Base-by-base conservation (phyloP, 1,140 invertebrate species). In the Eupristina koningsbergeri region DNA sequence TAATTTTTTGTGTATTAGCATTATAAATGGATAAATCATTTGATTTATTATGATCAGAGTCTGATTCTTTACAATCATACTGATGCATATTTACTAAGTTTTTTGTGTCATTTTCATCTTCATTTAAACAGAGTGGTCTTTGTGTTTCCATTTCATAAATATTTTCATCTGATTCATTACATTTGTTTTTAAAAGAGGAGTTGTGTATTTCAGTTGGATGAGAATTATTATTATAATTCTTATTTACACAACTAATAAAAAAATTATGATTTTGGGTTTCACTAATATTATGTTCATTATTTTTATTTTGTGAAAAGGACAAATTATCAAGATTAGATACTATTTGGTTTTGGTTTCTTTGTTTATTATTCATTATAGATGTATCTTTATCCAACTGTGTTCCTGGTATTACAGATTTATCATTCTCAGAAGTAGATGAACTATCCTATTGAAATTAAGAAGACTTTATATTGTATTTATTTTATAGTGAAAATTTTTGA, bases 371-470 rank as follows among this genome's bases (percentile, higher is more conserved):
- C 63, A 5, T 75, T 67, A 88, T 87, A 0, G 81, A 13, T 29
- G 31, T 22, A 0, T 86, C 36, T 7, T 83, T 17, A 7, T 87
- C 73, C 13, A 7, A 31, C 76, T 89, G 88, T 17, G 87, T 89
- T 19, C 67, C 87, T 34, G 87, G 78, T 22, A 89, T 86, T 13
- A 76, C 0, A 2, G 86, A 89, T 0, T 75, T 41, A 63, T 87
- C 85, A 73, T 34, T 71, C 19, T 84, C 83, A 31, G 71, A 81
- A 0, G 64, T 22, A 22, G 86, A 82, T 79, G 85, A 86, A 78
- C 74, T 74, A 69, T 81, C 86, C 88, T 89, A 53, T 53, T 77
- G 31, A 7, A 86, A 69, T 84, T 58, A 84, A 79, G 61, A 19
- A 13, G 5, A 77, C 58, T 15, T 50, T 19, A 76, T 63, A 19